A percentile compares a stretch with the other conserved stretches of the same genome.
phyloP scores from a whole-genome alignment of 2,113 vertebrate genomes.

The Natator depressus region DNA sequence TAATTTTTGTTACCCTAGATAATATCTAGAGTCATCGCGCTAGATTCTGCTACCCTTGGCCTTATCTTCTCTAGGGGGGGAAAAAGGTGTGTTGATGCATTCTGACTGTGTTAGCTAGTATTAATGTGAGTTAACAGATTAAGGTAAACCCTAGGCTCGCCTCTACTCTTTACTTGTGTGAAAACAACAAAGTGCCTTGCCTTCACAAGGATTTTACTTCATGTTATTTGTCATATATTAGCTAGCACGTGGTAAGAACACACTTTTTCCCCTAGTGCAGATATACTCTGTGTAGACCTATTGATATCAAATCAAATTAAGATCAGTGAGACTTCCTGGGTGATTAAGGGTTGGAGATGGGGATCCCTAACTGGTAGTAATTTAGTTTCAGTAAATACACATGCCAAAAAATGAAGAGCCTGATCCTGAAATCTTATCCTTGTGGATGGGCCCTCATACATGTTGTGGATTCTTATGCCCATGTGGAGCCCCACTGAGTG shows the following conservation, averaged over 20 bases:
- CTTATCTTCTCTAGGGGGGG: neutral
- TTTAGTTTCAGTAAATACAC: conserved; percentile 56
- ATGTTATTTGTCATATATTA: neutral
- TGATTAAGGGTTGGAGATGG: neutral
- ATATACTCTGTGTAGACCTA: neutral
- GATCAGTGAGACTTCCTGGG: neutral
- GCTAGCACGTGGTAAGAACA: neutral
- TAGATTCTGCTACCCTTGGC: neutral
- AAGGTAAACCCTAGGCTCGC: neutral
- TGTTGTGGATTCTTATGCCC: neutral
- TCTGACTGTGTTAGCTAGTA: conserved; percentile 32
- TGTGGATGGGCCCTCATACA: neutral
- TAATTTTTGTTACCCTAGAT: neutral
- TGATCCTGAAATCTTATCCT: neutral
- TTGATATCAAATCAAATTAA: neutral
- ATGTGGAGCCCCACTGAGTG: neutral
- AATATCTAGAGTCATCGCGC: neutral
- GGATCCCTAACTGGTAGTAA: conserved; percentile 39
- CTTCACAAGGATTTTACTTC: neutral
- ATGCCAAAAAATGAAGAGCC: conserved; percentile 28
- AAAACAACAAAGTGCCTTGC: neutral
- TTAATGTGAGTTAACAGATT: neutral
- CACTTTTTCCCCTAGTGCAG: neutral
- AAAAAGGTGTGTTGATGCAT: conserved; percentile 31
- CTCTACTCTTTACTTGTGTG: neutral